Conservation (phyloP, 1,140 invertebrate genomes). For the Lordiphosa collinella region DNA sequence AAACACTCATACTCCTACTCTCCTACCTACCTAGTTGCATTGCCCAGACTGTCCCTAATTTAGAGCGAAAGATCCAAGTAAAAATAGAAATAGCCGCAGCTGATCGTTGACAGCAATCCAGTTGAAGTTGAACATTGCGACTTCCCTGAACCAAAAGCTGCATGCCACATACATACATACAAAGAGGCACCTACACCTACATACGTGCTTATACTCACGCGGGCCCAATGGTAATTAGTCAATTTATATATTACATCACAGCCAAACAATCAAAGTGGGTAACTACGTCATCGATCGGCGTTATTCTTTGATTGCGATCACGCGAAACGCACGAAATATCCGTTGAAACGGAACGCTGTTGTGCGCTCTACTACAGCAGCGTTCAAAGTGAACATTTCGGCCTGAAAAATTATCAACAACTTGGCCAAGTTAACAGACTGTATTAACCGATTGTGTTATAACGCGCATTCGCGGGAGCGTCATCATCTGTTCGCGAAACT, state of each 20-base stretch:
- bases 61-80: constrained; percentile 22
- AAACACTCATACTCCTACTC: too few species aligned
- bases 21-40: background rate
- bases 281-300: constrained; percentile 39
- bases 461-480: constrained; percentile 1
- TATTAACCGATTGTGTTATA: constrained; percentile 2
- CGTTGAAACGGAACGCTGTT: background rate
- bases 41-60: background rate
- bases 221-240: constrained; percentile 1
- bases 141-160: constrained; percentile 9
- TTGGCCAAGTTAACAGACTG: constrained; percentile 28
- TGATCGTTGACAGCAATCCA: constrained; percentile 41
- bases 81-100: constrained; percentile 52
- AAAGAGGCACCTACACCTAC: constrained; percentile 2
- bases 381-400: constrained; percentile 17
- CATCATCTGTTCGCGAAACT: constrained; percentile 38
- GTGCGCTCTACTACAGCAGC: constrained; percentile 14
- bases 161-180: constrained; percentile 4
- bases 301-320: too few species aligned
- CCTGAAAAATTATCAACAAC: constrained; percentile 20
- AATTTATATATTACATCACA: constrained; percentile 53
- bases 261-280: constrained; percentile 6
- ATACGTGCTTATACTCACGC: background rate
- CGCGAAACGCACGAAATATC: background rate
- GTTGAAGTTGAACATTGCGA: constrained; percentile 34